phyloP scores from a whole-genome alignment of 1,140 invertebrate species.

The Eueides isabella region DNA sequence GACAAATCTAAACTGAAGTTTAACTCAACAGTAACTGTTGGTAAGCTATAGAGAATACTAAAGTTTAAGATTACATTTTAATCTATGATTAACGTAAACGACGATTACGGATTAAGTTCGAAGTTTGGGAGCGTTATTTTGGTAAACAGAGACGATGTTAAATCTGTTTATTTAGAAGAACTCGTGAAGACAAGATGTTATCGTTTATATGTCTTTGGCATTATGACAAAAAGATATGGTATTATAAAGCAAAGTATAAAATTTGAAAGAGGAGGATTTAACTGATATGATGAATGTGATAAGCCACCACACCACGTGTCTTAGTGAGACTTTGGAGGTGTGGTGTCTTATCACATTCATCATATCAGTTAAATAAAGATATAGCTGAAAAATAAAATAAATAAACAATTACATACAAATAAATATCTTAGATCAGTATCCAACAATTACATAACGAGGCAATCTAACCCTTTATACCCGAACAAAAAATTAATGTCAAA shows the following conservation, averaged over 20 bases:
- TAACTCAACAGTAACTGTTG: constrained; percentile 5
- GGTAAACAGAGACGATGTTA: constrained; percentile 14
- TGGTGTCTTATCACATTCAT: too few species aligned
- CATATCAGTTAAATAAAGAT: too few species aligned
- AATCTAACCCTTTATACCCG: not conserved
- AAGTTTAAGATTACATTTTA: constrained; percentile 22
- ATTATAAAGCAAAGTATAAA: not conserved
- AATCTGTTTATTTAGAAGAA: constrained; percentile 14
- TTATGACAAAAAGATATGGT: not conserved
- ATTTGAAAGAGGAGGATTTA: too few species aligned
- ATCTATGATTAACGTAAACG: constrained; percentile 21
- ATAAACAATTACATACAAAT: not conserved
- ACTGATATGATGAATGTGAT: too few species aligned
- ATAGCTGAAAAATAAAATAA: too few species aligned
- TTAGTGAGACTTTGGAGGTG: too few species aligned
- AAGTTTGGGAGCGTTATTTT: constrained; percentile 18
- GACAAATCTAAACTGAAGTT: constrained; percentile 12
- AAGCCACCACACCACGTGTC: too few species aligned
- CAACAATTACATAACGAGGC: not conserved
- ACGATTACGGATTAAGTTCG: constrained; percentile 15
- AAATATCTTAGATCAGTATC: not conserved
- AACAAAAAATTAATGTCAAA: constrained; percentile 8
- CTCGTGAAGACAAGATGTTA: constrained; percentile 9
- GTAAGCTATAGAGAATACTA: constrained; percentile 2
- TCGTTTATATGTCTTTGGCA: not conserved